These are phyloP conservation scores for Eustalomyia histrio DNA, from an alignment of 2,888 invertebrate genomes.

Conservation along the genomic window DNA sequence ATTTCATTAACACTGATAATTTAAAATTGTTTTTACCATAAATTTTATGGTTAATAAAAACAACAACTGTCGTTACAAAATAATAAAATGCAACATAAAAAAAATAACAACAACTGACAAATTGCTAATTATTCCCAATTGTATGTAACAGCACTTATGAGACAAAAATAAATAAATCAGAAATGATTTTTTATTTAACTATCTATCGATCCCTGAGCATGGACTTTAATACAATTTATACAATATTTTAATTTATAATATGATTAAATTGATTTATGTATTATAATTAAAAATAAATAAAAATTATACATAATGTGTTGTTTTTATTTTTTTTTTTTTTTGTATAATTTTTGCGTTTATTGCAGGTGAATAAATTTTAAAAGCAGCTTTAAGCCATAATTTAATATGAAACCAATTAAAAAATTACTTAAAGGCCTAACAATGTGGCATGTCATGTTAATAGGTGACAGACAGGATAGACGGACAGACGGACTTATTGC, in stretches of 20 bases:
- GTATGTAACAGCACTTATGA: constrained; percentile 16
- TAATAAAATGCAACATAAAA: background rate
- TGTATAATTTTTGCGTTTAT: constrained; percentile 1
- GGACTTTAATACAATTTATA: background rate
- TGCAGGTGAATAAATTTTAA: constrained; percentile 9
- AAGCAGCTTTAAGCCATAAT: constrained; percentile 32
- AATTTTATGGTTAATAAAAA: too few species aligned
- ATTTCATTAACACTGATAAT: too few species aligned
- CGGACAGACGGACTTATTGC: constrained; percentile 12
- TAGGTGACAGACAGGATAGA: background rate
- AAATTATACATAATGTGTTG: constrained; percentile 28
- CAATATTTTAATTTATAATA: background rate
- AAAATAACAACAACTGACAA: too few species aligned
- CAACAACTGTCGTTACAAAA: too few species aligned
- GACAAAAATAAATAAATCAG: constrained; percentile 25
- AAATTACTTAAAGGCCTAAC: constrained; percentile 44
- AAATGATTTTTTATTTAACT: constrained; percentile 13
- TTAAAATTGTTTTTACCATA: too few species aligned
- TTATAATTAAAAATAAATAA: constrained; percentile 17
- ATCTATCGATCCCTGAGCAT: constrained; percentile 21
- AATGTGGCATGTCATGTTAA: constrained; percentile 48
- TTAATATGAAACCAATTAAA: constrained; percentile 46
- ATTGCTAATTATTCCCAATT: constrained; percentile 27
- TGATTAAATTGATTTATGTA: background rate
- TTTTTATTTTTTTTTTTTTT: constrained; percentile 36